Evolutionary conservation across 2,797 vertebrate genomes (phyloP), one percentile per base, ranked within the genome.

Genomic region (Stomatorhinus walkeri): DNA sequence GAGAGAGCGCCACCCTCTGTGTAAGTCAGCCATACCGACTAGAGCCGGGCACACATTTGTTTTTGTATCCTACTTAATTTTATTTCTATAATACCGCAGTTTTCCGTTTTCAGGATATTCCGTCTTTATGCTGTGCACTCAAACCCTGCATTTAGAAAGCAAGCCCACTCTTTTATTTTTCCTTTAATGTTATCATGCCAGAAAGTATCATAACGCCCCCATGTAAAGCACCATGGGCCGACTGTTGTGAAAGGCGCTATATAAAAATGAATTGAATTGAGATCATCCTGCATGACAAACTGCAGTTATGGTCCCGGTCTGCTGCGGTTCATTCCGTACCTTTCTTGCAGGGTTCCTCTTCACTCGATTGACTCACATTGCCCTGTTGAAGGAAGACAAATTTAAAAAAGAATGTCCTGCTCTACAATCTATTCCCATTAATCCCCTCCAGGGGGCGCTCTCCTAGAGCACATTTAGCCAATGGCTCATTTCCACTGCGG

Each of bases 351-450:
- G 86, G 85, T 8, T 88, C 22, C 24, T 43, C 43, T 1, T 91
- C 88, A 28, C 59, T 24, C 54, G 84, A 14, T 10, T 4, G 89
- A 72, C 85, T 87, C 6, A 32, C 36, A 5, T 46, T 22, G 54
- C 85, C 87, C 94, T 94, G 19, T 22, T 22, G 81, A 88, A 54
- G 32, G 2, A 87, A 28, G 56, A 87, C 14, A 52, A n/a, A 22
- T 22, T 22, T 2, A 36, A 16, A 19, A 36, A 72, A 68, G 28
- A 68, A 28, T 46, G 72, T 76, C 72, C 5, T 32, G 28, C 2
- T 32, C 28, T 72, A 72, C 28, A 79, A 43, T 40, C 36, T 43
- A 79, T 36, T 14, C 72, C 72, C 72, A 79, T 36, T 36, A 40
- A 79, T 40, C 12, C 16, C 36, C 76, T 46, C 64, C 64, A 68